A percentile compares a stretch with the other conserved stretches of the same genome.
phyloP scores from a whole-genome alignment of 2,113 vertebrate genomes.

The Butorides virescens region DNA sequence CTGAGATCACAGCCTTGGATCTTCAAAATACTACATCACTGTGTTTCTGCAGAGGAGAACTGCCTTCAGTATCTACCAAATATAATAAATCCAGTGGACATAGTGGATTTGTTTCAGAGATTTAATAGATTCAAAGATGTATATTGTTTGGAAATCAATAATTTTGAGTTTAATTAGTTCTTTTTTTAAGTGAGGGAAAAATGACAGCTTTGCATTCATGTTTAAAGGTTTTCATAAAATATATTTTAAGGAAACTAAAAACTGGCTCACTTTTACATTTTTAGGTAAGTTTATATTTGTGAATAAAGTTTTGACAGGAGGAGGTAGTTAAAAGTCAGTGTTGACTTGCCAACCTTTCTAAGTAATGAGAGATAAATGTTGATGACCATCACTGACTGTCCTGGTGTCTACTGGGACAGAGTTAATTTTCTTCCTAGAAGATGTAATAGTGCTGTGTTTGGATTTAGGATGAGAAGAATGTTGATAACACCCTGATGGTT shows the following conservation, averaged over 20 bases:
- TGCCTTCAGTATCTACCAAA: neutral
- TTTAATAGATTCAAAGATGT: neutral
- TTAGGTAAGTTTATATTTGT: neutral
- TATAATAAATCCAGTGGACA: neutral
- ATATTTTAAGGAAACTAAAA: neutral
- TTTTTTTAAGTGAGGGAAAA: neutral
- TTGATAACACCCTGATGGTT: too few relatives aligned
- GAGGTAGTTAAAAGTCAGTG: neutral
- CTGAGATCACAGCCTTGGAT: neutral
- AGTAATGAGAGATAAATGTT: neutral
- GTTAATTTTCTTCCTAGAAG: too few relatives aligned
- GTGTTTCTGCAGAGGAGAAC: neutral
- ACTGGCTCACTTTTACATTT: neutral
- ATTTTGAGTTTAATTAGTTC: neutral
- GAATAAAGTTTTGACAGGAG: neutral
- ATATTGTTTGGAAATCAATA: neutral
- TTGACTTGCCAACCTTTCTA: neutral
- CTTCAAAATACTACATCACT: neutral
- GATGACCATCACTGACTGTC: neutral
- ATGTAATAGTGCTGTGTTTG: too few relatives aligned
- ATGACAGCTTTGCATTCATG: neutral
- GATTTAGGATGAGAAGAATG: too few relatives aligned
- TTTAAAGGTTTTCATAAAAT: neutral
- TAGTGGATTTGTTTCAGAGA: neutral
- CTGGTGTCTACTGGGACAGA: too few relatives aligned